Evolutionary conservation across 1,140 invertebrate species (phyloP).

Genomic region (Mycetomoellerius zeteki): DNA sequence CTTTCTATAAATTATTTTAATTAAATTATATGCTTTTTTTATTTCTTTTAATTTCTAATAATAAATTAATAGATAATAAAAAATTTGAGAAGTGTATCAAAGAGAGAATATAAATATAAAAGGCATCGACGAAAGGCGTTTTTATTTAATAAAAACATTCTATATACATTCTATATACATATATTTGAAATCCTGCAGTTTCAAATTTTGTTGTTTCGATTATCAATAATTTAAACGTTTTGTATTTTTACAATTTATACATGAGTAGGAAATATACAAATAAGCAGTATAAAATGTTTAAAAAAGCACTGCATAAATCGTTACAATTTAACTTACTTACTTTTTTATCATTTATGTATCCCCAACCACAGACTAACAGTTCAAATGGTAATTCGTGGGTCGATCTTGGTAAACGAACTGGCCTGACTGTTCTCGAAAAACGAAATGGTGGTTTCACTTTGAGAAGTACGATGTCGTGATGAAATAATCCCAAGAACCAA

Average conservation of each 20-base stretch:
- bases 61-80: neutral
- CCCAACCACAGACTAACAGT: conserved; percentile 76
- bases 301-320: neutral
- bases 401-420: conserved; percentile 63
- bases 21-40: neutral
- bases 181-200: neutral
- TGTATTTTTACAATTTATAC: no score
- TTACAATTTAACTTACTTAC: conserved; percentile 48
- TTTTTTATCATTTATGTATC: conserved; percentile 22
- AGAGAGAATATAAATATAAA: neutral
- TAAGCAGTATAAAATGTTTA: neutral
- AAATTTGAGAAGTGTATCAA: neutral
- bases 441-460: conserved; percentile 65
- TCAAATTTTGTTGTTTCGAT: neutral
- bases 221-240: neutral
- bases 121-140: neutral
- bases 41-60: neutral
- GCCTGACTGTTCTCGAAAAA: conserved; percentile 65
- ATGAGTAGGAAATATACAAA: neutral
- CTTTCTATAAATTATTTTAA: conserved; percentile 41
- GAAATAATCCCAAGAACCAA: neutral
- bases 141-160: conserved; percentile 19
- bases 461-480: conserved; percentile 73
- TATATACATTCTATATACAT: no score
- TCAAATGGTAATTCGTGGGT: conserved; percentile 14